Conservation (phyloP, 2,113 vertebrate genomes). For the Corvus cornix region DNA sequence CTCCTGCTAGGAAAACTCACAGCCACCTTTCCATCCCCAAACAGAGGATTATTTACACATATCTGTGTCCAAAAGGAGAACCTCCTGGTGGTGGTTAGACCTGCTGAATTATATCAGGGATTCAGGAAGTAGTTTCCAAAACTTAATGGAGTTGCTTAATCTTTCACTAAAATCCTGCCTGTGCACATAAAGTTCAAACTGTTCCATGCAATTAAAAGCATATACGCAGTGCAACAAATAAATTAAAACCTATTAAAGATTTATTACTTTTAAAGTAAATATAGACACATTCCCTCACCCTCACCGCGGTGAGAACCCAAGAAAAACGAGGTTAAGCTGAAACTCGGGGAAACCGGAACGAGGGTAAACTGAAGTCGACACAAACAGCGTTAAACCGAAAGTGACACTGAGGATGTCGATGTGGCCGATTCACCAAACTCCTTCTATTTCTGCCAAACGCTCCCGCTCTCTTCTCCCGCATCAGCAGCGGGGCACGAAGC, state of each 20-base stretch:
- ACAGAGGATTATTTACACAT: background rate
- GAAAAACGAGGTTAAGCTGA: background rate
- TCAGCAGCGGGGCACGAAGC: background rate
- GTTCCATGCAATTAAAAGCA: background rate
- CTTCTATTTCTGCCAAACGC: accelerated
- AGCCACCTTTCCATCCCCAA: background rate
- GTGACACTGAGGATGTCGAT: accelerated
- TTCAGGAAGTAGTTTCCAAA: background rate
- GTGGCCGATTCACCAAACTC: accelerated
- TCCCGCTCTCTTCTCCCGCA: background rate
- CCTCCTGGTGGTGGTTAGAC: background rate
- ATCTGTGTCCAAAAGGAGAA: background rate
- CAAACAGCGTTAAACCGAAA: background rate
- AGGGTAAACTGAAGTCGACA: too few relatives aligned
- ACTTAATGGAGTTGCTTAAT: background rate
- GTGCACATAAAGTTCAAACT: background rate
- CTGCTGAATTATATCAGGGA: background rate
- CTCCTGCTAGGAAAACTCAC: background rate
- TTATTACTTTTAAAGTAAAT: background rate
- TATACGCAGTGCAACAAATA: accelerated
- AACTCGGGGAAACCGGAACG: background rate
- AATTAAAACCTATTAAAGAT: too few relatives aligned
- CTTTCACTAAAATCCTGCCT: background rate
- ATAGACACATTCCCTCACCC: accelerated
- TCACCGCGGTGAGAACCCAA: background rate